Evolutionary conservation across 2,888 invertebrate genomes (phyloP), one percentile per base, ranked within the genome.

Genomic region (Sesia bembeciformis): DNA sequence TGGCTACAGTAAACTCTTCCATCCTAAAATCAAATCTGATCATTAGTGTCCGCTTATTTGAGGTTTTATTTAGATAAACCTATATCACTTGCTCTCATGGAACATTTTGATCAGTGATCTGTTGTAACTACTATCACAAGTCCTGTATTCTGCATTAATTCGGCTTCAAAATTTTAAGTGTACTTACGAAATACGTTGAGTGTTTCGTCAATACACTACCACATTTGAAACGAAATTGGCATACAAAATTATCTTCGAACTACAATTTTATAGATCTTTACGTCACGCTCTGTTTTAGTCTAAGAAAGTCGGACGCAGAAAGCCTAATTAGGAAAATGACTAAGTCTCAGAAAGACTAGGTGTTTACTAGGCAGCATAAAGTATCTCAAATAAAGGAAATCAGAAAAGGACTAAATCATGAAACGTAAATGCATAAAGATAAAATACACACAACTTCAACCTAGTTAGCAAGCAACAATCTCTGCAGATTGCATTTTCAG

Each of bases 71-170:
- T 46, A n/a, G 46, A 23, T 46, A 7, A n/a, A 46, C 23, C 23
- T 46, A 46, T n/a, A 8, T 46, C 4, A 46, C 46, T 46, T 23
- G 23, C 23, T 23, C 23, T 23, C 23, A 23, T 23, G 2, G 23
- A 23, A 23, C 23, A 23, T 23, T 23, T 23, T 23, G 23, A 23
- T 23, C 23, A 23, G n/a, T 43, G 42, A 53, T 39, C n/a, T 43
- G 49, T 53, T 23, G 49, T 53, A 40, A 49, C 49, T 53, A n/a
- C 38, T 40, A 49, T 53, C 8, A 23, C 41, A 51, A 50, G 49
- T 38, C 50, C 7, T 75, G 80, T 81, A 83, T 83, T 84, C 83
- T 83, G 81, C 64, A 63, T 58, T 64, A 41, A 70, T 74, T 76
- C 67, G 77, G 69, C 62, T 54, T 71, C 69, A 68, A 77, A 79